Evolutionary conservation across 1,140 invertebrate genomes (phyloP).

Genomic region (Drosophila tropicalis): DNA sequence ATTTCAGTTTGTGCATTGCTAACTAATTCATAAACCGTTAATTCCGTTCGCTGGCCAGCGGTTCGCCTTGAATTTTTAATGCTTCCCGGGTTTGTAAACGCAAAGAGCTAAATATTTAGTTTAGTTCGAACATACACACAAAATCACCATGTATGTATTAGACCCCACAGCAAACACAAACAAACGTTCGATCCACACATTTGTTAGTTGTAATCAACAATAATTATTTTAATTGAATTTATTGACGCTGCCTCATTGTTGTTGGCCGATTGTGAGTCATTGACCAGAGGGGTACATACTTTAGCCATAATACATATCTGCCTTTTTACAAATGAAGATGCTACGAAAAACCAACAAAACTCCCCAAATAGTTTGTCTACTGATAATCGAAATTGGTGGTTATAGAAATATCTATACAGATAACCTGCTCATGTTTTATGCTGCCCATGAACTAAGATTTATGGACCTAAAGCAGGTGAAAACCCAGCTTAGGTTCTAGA

Average conservation of each 20-base stretch:
- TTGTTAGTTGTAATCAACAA: slow-evolving; percentile 7
- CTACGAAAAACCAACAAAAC: background rate
- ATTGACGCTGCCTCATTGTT: slow-evolving; percentile 4
- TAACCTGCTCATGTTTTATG: too few species aligned
- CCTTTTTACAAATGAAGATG: background rate
- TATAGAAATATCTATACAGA: too few species aligned
- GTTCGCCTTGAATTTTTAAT: slow-evolving; percentile 43
- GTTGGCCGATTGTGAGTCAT: slow-evolving; percentile 1
- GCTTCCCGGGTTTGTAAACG: slow-evolving; percentile 22
- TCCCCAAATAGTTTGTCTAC: too few species aligned
- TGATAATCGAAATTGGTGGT: too few species aligned
- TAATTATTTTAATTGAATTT: slow-evolving; percentile 9
- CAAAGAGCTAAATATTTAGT: slow-evolving; percentile 12
- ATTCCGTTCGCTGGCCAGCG: slow-evolving; percentile 10
- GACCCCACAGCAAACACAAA: background rate
- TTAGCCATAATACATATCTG: background rate
- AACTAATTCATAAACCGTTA: slow-evolving; percentile 39
- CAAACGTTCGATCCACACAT: background rate
- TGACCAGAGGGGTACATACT: slow-evolving; percentile 3
- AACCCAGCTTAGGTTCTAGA: too few species aligned
- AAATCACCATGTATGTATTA: background rate
- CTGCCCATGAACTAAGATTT: too few species aligned
- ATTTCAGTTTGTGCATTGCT: slow-evolving; percentile 36
- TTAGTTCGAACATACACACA: background rate
- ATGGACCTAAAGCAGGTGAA: too few species aligned